Base-by-base conservation (phyloP, 1,140 invertebrate genomes). In the Rhagoletis pomonella region DNA sequence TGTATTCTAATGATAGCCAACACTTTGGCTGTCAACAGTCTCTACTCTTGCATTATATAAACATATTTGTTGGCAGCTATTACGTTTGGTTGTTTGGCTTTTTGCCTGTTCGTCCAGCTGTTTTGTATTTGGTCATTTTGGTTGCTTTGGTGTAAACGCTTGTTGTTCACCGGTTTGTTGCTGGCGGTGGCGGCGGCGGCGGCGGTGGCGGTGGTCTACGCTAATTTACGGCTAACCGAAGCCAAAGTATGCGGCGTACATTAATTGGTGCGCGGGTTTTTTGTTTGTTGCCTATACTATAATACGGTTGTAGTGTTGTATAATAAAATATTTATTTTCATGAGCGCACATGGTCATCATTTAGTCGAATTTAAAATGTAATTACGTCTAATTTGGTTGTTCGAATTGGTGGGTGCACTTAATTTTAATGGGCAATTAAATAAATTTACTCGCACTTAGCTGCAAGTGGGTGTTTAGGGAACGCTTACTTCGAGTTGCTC, bases 221-320 rank as follows among this genome's bases (percentile, higher is more conserved):
- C 73, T 81, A 81, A 81, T 81, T 81, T 81, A 81, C 73, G 73
- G 73, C 47, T 81, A 81, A 81, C 73, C 73, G 10, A 58, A 12
- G 73, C 73, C 47, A 81, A 81, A 81, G 73, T 81, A 29, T 81
- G 73, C 47, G 73, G 73, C 73, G 44, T 19, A 50, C 47, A 81
- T 81, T 73, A 73, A 73, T 73, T 81, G 73, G 73, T 81, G 73
- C n/a, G 73, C 73, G 47, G 29, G 29, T 29, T 81, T 73, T 73
- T 73, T 62, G 44, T 73, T 44, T 73, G 44, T 50, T 81, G 47
- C 12, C 29, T 29, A 29, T 29, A 29, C 29, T 29, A 10, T 29
- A 19, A n/a, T 55, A 81, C 50, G 5, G 50, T 81, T 81, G 47
- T 44, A 44, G 42, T 44, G 17, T 73, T 69, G 29, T 69, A 14